Percentiles rank a stretch among this genome's conserved stretches.
These are phyloP conservation scores for Clarias magur DNA, from an alignment of 2,113 vertebrate genomes.

Conservation along the genomic window DNA sequence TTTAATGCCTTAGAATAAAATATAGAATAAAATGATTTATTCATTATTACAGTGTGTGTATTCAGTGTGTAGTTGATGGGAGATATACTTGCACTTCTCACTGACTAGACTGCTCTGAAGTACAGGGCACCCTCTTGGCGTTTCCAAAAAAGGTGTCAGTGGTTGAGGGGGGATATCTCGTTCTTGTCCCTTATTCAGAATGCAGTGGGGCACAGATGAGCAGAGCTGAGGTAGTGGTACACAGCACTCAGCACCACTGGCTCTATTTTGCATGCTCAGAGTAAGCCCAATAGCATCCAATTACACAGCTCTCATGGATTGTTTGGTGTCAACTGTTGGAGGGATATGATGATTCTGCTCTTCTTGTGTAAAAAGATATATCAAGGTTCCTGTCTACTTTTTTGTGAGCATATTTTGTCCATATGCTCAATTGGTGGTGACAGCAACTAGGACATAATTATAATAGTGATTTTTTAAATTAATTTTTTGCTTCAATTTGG, in stretches of 20 bases:
- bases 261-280: constrained; percentile 65
- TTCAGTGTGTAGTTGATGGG: neutral
- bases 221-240: constrained; percentile 53
- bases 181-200: constrained; percentile 62
- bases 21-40: neutral
- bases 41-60: neutral
- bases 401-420: constrained; percentile 53
- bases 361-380: constrained; percentile 72
- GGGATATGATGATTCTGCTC: constrained; percentile 69
- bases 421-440: constrained; percentile 54
- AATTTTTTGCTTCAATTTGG: neutral
- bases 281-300: constrained; percentile 71
- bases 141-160: constrained; percentile 73
- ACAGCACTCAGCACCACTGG: constrained; percentile 50
- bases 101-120: constrained; percentile 36
- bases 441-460: constrained; percentile 40
- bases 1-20: neutral
- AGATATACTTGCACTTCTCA: constrained; percentile 23
- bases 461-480: constrained; percentile 26
- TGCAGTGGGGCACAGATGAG: constrained; percentile 56
- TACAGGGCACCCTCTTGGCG: constrained; percentile 20
- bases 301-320: constrained; percentile 75
- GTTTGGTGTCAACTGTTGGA: constrained; percentile 66
- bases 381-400: constrained; percentile 54
- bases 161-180: constrained; percentile 56